These are phyloP conservation scores for Antechinus stuartii DNA, from an alignment of 2,113 vertebrate species.

Conservation along the genomic window DNA sequence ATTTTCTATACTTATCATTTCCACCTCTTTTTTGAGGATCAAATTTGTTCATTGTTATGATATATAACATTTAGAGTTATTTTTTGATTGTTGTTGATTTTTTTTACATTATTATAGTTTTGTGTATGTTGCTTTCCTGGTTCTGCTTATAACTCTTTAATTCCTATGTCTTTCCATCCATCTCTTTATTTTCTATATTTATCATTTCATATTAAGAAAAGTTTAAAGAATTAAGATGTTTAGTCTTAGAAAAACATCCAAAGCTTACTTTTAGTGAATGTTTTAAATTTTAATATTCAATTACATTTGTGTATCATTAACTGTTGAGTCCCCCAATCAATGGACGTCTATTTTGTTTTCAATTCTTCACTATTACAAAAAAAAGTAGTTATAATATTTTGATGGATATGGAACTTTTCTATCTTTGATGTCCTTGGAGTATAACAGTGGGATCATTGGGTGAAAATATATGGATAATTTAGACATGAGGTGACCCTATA, in stretches of 20 bases:
- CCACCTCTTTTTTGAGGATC: background rate
- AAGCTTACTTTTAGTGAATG: background rate
- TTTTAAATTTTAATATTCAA: background rate
- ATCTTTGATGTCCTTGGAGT: background rate
- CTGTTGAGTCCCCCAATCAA: background rate
- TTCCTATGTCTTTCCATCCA: background rate
- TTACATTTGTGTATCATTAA: background rate
- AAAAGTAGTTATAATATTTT: background rate
- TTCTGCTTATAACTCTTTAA: background rate
- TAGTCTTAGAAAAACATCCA: background rate
- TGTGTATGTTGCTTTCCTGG: background rate
- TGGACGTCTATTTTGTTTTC: background rate
- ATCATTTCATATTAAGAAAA: background rate
- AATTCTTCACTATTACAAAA: background rate
- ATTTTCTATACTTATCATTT: background rate
- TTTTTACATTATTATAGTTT: background rate
- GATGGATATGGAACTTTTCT: too few species aligned
- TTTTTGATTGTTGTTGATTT: background rate
- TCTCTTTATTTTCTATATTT: background rate
- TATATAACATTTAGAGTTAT: background rate
- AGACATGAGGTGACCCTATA: background rate
- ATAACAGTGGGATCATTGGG: background rate
- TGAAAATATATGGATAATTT: background rate
- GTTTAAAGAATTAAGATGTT: background rate
- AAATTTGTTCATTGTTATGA: background rate